Conservation (phyloP, 2,888 invertebrate species). For the Amaurobius ferox region DNA sequence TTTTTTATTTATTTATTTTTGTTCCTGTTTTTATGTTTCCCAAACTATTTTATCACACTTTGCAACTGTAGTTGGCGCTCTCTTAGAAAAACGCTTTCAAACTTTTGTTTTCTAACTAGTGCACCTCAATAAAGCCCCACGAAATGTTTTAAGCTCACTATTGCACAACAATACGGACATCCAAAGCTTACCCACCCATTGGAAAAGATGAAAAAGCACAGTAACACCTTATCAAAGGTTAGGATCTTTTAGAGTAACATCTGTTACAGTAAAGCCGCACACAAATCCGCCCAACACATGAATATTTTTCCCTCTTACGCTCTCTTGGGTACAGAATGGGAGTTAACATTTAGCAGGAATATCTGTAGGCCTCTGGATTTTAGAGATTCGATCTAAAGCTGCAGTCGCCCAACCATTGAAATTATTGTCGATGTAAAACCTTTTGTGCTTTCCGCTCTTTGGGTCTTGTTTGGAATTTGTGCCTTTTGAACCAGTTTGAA, state of each 20-base stretch:
- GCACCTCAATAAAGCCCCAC: not conserved
- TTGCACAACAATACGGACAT: constrained; percentile 57
- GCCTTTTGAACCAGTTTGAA: no score
- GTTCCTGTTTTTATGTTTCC: no score
- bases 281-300: constrained; percentile 44
- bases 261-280: constrained; percentile 59
- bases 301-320: constrained; percentile 34
- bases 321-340: constrained; percentile 27
- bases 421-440: constrained; percentile 18
- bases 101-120: not conserved
- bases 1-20: no score
- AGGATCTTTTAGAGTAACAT: constrained; percentile 61
- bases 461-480: not conserved
- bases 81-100: no score
- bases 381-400: constrained; percentile 47
- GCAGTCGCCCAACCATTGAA: constrained; percentile 38
- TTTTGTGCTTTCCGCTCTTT: constrained; percentile 12
- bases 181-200: constrained; percentile 18
- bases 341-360: constrained; percentile 47
- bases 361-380: constrained; percentile 32
- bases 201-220: constrained; percentile 46
- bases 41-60: not conserved
- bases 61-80: no score
- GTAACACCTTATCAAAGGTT: constrained; percentile 52
- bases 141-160: constrained; percentile 16